These are phyloP conservation scores for Phorcus lineatus DNA, from an alignment of 2,888 invertebrate genomes.

Conservation along the genomic window DNA sequence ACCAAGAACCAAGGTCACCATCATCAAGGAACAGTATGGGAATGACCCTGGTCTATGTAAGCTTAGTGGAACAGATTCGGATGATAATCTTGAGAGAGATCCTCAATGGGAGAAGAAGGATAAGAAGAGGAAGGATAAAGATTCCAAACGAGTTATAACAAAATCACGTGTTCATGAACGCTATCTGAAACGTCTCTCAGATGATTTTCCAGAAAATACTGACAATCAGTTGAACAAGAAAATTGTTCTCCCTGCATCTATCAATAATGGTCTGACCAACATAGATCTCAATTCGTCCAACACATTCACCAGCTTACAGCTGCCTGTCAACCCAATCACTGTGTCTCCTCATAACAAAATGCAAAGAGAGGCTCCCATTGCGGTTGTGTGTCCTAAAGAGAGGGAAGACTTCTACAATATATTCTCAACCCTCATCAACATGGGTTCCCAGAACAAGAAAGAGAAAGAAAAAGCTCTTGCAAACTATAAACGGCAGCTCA, in stretches of 20 bases:
- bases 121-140: slow-evolving; percentile 55
- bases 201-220: slow-evolving; percentile 49
- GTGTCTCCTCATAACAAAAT: slow-evolving; percentile 34
- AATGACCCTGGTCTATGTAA: slow-evolving; percentile 57
- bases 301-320: slow-evolving; percentile 44
- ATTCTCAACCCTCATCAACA: slow-evolving; percentile 85
- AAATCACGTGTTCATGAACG: slow-evolving; percentile 55
- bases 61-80: slow-evolving; percentile 62
- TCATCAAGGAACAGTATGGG: slow-evolving; percentile 62
- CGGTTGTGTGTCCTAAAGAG: slow-evolving; percentile 60
- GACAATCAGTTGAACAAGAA: slow-evolving; percentile 38
- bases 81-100: slow-evolving; percentile 61
- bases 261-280: slow-evolving; percentile 40
- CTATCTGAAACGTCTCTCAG: slow-evolving; percentile 54
- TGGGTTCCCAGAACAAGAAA: slow-evolving; percentile 77
- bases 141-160: slow-evolving; percentile 57
- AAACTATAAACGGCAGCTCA: slow-evolving; percentile 75
- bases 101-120: slow-evolving; percentile 51
- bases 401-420: slow-evolving; percentile 77
- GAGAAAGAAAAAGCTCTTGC: slow-evolving; percentile 63
- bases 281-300: slow-evolving; percentile 59
- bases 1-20: slow-evolving; percentile 41
- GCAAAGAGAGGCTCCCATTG: slow-evolving; percentile 37
- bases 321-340: slow-evolving; percentile 19
- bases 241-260: neutral